A percentile compares a stretch with the other conserved stretches of the same genome.
Evolutionary conservation across 1,140 invertebrate genomes (phyloP).

Genomic region (Aphaenogaster rudis): DNA sequence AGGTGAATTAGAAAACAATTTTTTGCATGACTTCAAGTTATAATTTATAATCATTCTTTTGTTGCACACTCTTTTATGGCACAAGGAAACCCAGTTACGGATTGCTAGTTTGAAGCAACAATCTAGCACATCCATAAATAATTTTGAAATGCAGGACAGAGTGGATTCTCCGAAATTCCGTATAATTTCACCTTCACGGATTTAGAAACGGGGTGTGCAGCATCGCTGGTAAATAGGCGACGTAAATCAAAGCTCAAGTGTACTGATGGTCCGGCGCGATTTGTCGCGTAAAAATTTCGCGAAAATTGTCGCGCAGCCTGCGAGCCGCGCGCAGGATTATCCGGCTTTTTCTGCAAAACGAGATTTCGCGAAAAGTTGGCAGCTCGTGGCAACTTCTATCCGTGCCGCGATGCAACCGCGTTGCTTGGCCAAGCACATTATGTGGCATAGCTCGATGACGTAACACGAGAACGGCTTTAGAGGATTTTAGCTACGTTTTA

Average conservation of each 20-base stretch:
- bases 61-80: neutral
- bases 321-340: slow-evolving; percentile 33
- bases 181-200: slow-evolving; percentile 3
- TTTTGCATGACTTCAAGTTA: neutral
- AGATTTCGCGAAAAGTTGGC: slow-evolving; percentile 51
- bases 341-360: slow-evolving; percentile 43
- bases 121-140: slow-evolving; percentile 17
- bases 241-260: slow-evolving; percentile 49
- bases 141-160: slow-evolving; percentile 8
- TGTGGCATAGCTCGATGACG: slow-evolving; percentile 50
- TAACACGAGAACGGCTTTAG: slow-evolving; percentile 57
- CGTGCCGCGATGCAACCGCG: slow-evolving; percentile 31
- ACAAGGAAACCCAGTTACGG: neutral
- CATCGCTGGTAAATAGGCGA: slow-evolving; percentile 13
- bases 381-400: slow-evolving; percentile 49
- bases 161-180: slow-evolving; percentile 15
- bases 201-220: slow-evolving; percentile 17
- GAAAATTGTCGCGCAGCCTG: slow-evolving; percentile 33
- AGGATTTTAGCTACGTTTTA: slow-evolving; percentile 58
- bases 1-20: neutral
- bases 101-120: neutral
- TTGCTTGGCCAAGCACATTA: slow-evolving; percentile 50
- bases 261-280: neutral
- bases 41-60: neutral
- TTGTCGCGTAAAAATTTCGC: slow-evolving; percentile 40